phyloP scores from a whole-genome alignment of 2,888 invertebrate species.

The Morpho achilles region DNA sequence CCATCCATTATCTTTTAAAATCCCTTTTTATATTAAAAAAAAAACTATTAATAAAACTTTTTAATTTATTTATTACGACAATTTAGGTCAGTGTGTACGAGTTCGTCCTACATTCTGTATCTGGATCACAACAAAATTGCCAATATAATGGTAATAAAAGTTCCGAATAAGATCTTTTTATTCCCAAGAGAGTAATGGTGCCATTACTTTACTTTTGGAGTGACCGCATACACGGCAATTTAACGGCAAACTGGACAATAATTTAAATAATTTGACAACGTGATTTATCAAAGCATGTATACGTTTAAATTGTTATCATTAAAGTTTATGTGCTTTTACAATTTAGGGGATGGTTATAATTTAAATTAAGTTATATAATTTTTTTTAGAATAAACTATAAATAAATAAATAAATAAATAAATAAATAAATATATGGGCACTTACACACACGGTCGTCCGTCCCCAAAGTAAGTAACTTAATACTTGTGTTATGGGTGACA shows the following conservation, averaged over 20 bases:
- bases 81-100: slow-evolving; percentile 21
- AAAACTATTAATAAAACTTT: no score
- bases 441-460: no score
- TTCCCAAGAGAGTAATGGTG: slow-evolving; percentile 19
- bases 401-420: no score
- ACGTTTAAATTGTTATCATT: slow-evolving; percentile 9
- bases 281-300: slow-evolving; percentile 18
- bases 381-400: background rate
- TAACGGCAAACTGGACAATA: slow-evolving; percentile 20
- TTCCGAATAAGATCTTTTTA: slow-evolving; percentile 13
- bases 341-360: slow-evolving; percentile 2
- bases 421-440: no score
- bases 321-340: slow-evolving; percentile 12
- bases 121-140: slow-evolving; percentile 23
- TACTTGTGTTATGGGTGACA: no score
- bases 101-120: slow-evolving; percentile 18
- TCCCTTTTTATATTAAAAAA: no score
- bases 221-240: background rate
- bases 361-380: background rate
- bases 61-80: background rate
- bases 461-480: no score
- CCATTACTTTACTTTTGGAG: slow-evolving; percentile 16
- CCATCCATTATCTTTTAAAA: no score
- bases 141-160: slow-evolving; percentile 24
- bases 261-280: slow-evolving; percentile 16